Percentiles rank a stretch among this genome's conserved stretches.
Conservation (phyloP, 1,140 invertebrate species). For the Drosophila santomea region DNA sequence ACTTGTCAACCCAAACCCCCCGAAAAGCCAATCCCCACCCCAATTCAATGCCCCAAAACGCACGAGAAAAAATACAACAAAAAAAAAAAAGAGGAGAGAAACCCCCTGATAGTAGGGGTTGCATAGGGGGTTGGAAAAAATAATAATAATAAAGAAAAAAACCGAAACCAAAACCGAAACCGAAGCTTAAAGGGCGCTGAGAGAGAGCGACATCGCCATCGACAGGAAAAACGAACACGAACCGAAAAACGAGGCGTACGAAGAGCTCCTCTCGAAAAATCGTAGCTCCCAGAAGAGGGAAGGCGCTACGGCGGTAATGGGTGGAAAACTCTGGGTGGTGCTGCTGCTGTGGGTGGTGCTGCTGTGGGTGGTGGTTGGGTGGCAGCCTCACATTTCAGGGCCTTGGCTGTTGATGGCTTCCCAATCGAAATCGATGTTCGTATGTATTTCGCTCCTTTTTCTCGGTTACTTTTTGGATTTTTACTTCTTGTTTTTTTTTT, state of each 20-base stretch:
- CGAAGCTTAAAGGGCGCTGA: slow-evolving; percentile 61
- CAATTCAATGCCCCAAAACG: slow-evolving; percentile 72
- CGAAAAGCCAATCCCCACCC: slow-evolving; percentile 10
- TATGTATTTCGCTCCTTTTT: slow-evolving; percentile 66
- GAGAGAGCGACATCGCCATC: slow-evolving; percentile 52
- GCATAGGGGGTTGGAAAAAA: slow-evolving; percentile 12
- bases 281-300: neutral
- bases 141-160: slow-evolving; percentile 10
- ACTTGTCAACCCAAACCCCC: slow-evolving; percentile 56
- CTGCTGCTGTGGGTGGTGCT: too few species aligned
- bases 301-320: neutral
- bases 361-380: neutral
- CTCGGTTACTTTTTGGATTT: slow-evolving; percentile 25
- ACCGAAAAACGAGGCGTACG: slow-evolving; percentile 32
- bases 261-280: slow-evolving; percentile 32
- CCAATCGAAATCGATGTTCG: slow-evolving; percentile 84
- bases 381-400: slow-evolving; percentile 19
- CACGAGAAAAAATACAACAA: slow-evolving; percentile 8
- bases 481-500: slow-evolving; percentile 5
- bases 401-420: slow-evolving; percentile 81
- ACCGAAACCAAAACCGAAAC: slow-evolving; percentile 12
- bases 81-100: neutral
- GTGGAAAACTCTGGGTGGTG: neutral
- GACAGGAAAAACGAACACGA: slow-evolving; percentile 65
- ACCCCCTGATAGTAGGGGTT: neutral